phyloP scores from a whole-genome alignment of 2,113 vertebrate species.

The Mus musculus region GRCm39 chr5:85761001-85761500 shows the following conservation, averaged over 20 bases:
- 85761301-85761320: not conserved
- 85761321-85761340: no score
- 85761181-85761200: not conserved
- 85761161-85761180: not conserved
- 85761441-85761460: no score
- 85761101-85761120: slow-evolving; percentile 44
- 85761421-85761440: no score
- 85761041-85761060: not conserved
- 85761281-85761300: not conserved
- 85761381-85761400: no score
- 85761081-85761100: not conserved
- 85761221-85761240: not conserved
- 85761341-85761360: no score
- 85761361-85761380: no score
- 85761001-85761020: not conserved
- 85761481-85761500: no score
- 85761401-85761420: no score
- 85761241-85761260: slow-evolving; percentile 22
- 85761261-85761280: not conserved
- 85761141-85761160: not conserved
- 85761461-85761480: no score
- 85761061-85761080: not conserved
- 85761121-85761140: not conserved
- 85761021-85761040: not conserved
- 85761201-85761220: slow-evolving; percentile 12